Evolutionary conservation across 2,113 vertebrate genomes (phyloP), one percentile per base, ranked within the genome.

Genomic region (Guaruba guarouba): DNA sequence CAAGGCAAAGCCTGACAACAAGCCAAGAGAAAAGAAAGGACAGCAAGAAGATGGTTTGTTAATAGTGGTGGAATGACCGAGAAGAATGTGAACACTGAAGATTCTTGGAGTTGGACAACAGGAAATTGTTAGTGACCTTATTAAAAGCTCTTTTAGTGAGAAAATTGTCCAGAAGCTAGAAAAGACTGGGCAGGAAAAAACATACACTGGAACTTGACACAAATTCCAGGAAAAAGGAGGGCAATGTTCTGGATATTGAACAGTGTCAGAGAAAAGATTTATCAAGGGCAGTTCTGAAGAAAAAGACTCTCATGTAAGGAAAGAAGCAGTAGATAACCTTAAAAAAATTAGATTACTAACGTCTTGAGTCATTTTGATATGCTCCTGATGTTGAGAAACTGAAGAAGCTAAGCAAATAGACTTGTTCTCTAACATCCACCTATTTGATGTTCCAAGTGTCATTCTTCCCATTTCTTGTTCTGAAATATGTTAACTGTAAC

Each of bases 111-210:
- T 9, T 89, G 80, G 82, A 86, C 0, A 0, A n/a, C 94, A 95
- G 85, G 85, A 97, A 94, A 57, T 75, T 95, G 51, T 93, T 90
- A 90, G 20, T 81, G 93, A 95, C 88, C 92, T 81, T 67, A 86
- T 88, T 92, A 96, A 78, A 29, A 81, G 55, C 79, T 94, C 46
- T 61, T 94, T 71, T 63, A 92, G 43, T 68, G 64, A 92, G 44
- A 88, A 91, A 82, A 83, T 64, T 24, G 59, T 91, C 86, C 59
- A 93, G 85, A 95, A 93, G 85, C 51, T 86, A 74, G 71, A 90
- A 93, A 80, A 13, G 8, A 41, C n/a, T 35, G 35, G 7, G 20
- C 27, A 89, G 66, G 17, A 19, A 67, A 43, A 75, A 75, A 41
- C 37, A 59, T 1, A 23, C 33, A 84, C 69, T 92, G 33, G 37